Evolutionary conservation across 2,888 invertebrate genomes (phyloP), one percentile per base, ranked within the genome.

Genomic region (Lasioglossum calceatum): DNA sequence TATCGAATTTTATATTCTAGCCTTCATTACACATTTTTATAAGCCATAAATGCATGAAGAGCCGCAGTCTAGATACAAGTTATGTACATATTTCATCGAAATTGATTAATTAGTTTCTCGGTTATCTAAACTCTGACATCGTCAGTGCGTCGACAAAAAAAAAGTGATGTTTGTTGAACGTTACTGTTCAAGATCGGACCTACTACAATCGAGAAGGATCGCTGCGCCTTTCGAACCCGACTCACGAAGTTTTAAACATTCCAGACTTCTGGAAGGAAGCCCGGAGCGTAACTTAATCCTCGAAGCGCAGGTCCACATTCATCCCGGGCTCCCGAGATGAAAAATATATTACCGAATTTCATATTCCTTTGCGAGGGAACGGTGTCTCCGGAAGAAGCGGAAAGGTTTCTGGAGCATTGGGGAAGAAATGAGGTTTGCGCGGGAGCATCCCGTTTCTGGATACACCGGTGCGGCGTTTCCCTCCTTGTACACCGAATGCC

Each of bases 341-440:
- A 42, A 76, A 44, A 44, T 61, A 42, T 76, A 76, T 44, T 39
- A 42, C 27, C 36, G 23, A 77, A 67, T 77, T n/a, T 67, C 36
- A 36, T 47, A 50, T 50, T n/a, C 67, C 61, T 67, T 77, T 47
- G 27, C 67, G 44, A 67, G 36, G 67, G 36, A 23, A 77, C 44
- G n/a, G 71, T 42, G n/a, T 42, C n/a, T 36, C 47, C 44, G 39
- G 32, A 39, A 39, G 64, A 47, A 54, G 8, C 64, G 39, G 32
- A 78, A 67, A 76, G 70, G 64, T 27, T 44, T 73, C 16, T 27
- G n/a, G 42, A 58, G 64, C n/a, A 32, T 61, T 36, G 75, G 23
- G 36, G 64, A 79, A 73, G 76, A 75, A 79, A 85, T 36, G 78
- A 76, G 79, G 84, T 85, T 83, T 84, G 58, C 74, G 42, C 10